Percentiles rank a stretch among this genome's conserved stretches.
Conservation (phyloP, 2,113 vertebrate genomes). For the Callipepla squamata region DNA sequence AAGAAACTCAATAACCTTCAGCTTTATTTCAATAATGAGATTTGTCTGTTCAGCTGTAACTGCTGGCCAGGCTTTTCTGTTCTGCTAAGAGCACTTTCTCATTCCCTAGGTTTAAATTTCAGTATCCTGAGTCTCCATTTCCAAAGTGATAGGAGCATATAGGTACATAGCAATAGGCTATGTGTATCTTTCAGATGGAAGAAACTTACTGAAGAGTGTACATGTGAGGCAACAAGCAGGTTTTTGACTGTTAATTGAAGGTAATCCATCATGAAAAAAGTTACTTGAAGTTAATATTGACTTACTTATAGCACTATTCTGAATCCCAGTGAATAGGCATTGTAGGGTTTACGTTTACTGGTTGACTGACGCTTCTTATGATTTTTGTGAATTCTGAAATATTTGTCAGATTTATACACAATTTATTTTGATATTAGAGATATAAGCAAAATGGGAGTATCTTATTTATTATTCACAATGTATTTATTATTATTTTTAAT, state of each 20-base stretch:
- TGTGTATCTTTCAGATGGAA: background rate
- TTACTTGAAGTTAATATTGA: background rate
- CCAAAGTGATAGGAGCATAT: background rate
- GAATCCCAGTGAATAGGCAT: accelerated
- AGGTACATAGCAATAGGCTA: background rate
- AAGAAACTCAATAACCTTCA: background rate
- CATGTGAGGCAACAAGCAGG: background rate
- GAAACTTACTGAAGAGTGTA: background rate
- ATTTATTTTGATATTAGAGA: background rate
- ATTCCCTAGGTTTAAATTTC: background rate
- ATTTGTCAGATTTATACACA: background rate
- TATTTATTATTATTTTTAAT: background rate
- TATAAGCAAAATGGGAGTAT: background rate
- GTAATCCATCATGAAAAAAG: background rate
- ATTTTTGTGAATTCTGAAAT: background rate
- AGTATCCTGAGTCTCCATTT: background rate
- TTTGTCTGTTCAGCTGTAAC: background rate
- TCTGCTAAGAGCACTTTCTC: background rate
- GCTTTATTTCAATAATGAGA: background rate
- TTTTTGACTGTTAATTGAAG: background rate
- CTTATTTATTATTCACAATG: background rate
- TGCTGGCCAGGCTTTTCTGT: background rate
- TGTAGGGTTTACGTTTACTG: background rate
- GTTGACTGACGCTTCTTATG: background rate
- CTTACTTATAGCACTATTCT: background rate